Base-by-base conservation (phyloP, 2,797 vertebrate species). In the Sarcoramphus papa region DNA sequence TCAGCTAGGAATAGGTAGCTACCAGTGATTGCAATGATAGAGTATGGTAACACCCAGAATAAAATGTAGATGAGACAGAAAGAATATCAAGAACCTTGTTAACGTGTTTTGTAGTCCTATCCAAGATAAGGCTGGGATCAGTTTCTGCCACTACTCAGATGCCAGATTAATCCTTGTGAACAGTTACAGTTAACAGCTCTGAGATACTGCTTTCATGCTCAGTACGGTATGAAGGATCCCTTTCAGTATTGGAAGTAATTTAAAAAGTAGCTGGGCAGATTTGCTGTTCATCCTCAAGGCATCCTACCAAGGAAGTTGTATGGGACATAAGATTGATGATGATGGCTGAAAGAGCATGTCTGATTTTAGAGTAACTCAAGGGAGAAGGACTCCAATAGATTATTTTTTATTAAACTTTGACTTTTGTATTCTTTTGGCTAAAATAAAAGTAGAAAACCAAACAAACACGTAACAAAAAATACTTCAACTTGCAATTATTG, bases 61-160 rank as follows among this genome's bases (percentile, higher is more conserved):
- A 45, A 83, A 77, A 53, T 10, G 23, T 31, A 19, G 13, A 4
- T 27, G 41, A 62, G 57, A 31, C 40, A 57, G 50, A 63, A 75
- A 77, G 41, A 70, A 25, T 43, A 20, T 37, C 3, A 77, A 50
- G 62, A 91, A 25, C 23, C 8, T 57, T 11, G 6, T 53, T 74
- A 8, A 75, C 33, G 23, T 70, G 12, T 17, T 90, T 25, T 37
- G 35, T 64, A 23, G 31, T 75, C 43, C 51, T 30, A 40, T 47
- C 47, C 67, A 60, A 23, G 37, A 33, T 72, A 27, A 82, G 33
- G n/a, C 21, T 75, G 89, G 41, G n/a, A 45, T 30, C 13, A 15
- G 4, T 35, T 88, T 24, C 53, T 90, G 56, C 22, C 12, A 0
- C n/a, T 70, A 10, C 43, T 64, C 51, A 0, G 0, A 6, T 56